Base-by-base conservation (phyloP, 2,113 vertebrate species). In the Salvator merianae region DNA sequence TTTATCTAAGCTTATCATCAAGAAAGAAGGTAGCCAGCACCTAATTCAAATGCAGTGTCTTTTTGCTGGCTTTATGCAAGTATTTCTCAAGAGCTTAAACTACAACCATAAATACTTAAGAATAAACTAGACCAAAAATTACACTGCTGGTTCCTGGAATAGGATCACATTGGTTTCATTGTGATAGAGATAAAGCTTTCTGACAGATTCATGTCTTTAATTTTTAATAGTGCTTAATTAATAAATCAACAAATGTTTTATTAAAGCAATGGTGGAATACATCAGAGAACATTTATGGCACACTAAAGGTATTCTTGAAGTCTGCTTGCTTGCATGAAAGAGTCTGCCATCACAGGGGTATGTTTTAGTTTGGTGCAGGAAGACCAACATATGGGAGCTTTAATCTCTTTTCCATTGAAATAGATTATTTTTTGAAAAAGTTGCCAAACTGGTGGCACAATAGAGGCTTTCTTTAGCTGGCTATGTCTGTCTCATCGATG, bases 151-250 rank as follows among this genome's bases (percentile, higher is more conserved):
- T 66, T 16, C 10, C 68, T 50, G 69, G 73, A 9, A 74, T 34
- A 71, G 38, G 55, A 85, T 82, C 2, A 4, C 71, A 63, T 63
- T 82, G 72, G 53, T 28, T 68, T 85, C 36, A 53, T 63, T 74
- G 0, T 7, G 71, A n/a, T 34, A 78, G 2, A 59, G 66, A 34
- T 69, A 62, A 32, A 70, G 50, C 20, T 6, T 2, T 28, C 3
- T 1, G 70, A 34, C 8, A 3, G 14, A 74, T 76, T 63, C 81
- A 63, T 84, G n/a, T 30, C 84, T 82, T 55, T 32, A 50, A 9
- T 82, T 77, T 90, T 89, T 38, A 79, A 43, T 16, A 59, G n/a
- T 43, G 34, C 40, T 14, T 32, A 80, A 70, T n/a, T 53, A 53
- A 59, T 66, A 76, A 20, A 28, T 24, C 8, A 34, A 53, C 28